Percentiles rank a stretch among this genome's conserved stretches.
These are phyloP conservation scores for Idaea aversata DNA, from an alignment of 2,888 invertebrate genomes.

Conservation along the genomic window DNA sequence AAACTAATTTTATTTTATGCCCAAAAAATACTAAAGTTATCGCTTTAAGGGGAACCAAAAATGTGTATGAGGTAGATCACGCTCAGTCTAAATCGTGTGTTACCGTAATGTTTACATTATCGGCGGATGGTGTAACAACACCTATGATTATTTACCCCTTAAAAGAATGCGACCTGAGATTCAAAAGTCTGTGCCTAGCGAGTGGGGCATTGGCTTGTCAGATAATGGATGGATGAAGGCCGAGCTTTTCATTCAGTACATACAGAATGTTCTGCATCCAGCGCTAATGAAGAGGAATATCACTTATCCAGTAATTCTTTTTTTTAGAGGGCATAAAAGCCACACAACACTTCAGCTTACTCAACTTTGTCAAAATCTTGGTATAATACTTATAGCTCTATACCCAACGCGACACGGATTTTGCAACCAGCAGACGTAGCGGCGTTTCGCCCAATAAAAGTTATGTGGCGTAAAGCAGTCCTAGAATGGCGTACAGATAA, in stretches of 20 bases:
- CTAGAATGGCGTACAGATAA: background rate
- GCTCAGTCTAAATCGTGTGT: constrained; percentile 18
- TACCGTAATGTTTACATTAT: constrained; percentile 24
- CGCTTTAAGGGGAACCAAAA: constrained; percentile 15
- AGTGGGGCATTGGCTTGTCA: constrained; percentile 28
- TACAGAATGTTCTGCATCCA: constrained; percentile 26
- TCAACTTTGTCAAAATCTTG: constrained; percentile 25
- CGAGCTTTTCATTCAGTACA: constrained; percentile 26
- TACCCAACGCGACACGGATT: constrained; percentile 26
- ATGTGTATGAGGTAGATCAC: constrained; percentile 21
- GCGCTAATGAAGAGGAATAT: constrained; percentile 18
- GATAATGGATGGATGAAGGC: constrained; percentile 31
- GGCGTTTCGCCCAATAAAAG: constrained; percentile 29
- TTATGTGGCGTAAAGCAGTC: constrained; percentile 15
- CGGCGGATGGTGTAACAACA: constrained; percentile 25
- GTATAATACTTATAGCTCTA: constrained; percentile 27
- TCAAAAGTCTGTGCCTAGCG: constrained; percentile 18
- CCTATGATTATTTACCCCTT: constrained; percentile 33
- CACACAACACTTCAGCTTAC: constrained; percentile 25
- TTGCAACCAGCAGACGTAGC: constrained; percentile 30
- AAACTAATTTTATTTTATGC: constrained; percentile 30
- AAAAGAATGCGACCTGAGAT: constrained; percentile 24
- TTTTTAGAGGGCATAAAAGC: constrained; percentile 31
- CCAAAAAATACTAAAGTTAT: constrained; percentile 27
- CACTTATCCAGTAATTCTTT: constrained; percentile 25